Evolutionary conservation across 1,140 invertebrate species (phyloP).

Genomic region (Zaprionus vittiger): DNA sequence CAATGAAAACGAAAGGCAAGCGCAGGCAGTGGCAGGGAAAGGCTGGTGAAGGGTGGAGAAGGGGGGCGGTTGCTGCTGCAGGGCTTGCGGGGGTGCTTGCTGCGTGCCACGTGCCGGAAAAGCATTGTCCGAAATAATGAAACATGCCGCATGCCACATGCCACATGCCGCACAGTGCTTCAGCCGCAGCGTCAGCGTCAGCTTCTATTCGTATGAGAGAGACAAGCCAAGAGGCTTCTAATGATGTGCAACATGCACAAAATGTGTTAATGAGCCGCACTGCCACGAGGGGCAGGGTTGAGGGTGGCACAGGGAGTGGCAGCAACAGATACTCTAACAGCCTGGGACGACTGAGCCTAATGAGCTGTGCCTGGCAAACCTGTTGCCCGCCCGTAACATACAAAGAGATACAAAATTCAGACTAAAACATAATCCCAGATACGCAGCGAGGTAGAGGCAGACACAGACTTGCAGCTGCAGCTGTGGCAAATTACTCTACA

Average conservation of each 20-base stretch:
- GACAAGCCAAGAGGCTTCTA: conserved; percentile 34
- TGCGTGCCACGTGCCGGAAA: conserved; percentile 54
- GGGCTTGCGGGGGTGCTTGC: not conserved
- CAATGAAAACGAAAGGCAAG: conserved; percentile 43
- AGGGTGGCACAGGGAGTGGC: not conserved
- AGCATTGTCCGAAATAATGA: conserved; percentile 62
- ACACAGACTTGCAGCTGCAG: not conserved
- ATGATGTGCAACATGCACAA: conserved; percentile 71
- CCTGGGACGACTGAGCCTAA: not conserved
- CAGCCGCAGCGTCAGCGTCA: not conserved
- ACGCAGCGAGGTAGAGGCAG: not conserved
- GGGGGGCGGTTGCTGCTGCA: not conserved
- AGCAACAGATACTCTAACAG: not conserved
- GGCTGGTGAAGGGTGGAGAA: too few species aligned
- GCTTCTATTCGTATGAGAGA: not conserved
- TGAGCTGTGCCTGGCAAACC: not conserved
- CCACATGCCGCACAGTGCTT: conserved; percentile 12
- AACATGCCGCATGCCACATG: conserved; percentile 48
- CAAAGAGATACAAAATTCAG: too few species aligned
- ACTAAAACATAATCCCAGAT: too few species aligned
- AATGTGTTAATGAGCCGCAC: conserved; percentile 67
- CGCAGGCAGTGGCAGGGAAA: not conserved
- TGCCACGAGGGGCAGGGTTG: not conserved
- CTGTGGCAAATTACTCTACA: too few species aligned
- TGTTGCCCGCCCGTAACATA: not conserved